phyloP scores from a whole-genome alignment of 2,888 invertebrate species.

The Lamproptera curius region DNA sequence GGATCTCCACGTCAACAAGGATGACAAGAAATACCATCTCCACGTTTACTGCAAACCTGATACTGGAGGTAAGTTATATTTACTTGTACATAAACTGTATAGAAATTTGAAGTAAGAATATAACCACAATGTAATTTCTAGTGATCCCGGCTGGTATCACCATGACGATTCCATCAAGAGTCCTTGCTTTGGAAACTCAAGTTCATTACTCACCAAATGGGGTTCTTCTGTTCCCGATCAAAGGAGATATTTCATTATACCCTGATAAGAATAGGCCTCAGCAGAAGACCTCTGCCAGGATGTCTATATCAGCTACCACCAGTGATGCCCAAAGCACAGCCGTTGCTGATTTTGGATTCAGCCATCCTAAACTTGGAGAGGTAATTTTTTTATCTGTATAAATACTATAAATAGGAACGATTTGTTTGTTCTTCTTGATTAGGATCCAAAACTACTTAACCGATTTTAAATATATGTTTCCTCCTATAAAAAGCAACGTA shows the following conservation, averaged over 20 bases:
- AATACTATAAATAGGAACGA: no score
- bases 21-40: slow-evolving; percentile 84
- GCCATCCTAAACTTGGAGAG: slow-evolving; percentile 82
- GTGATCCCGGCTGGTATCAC: slow-evolving; percentile 71
- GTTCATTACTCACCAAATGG: slow-evolving; percentile 65
- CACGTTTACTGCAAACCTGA: slow-evolving; percentile 81
- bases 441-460: no score
- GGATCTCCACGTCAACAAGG: slow-evolving; percentile 85
- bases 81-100: no score
- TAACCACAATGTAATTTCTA: no score
- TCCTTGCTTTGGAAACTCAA: slow-evolving; percentile 79
- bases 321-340: slow-evolving; percentile 67
- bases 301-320: slow-evolving; percentile 71
- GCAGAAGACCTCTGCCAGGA: slow-evolving; percentile 80
- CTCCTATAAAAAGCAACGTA: no score
- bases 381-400: no score
- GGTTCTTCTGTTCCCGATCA: slow-evolving; percentile 76
- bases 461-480: no score
- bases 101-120: no score
- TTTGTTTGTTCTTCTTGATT: no score
- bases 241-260: slow-evolving; percentile 81
- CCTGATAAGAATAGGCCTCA: slow-evolving; percentile 85
- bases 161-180: slow-evolving; percentile 82
- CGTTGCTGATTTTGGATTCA: slow-evolving; percentile 79
- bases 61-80: slow-evolving; percentile 78